Base-by-base conservation (phyloP, 2,113 vertebrate species). In the Phrynosoma blainvillii region DNA sequence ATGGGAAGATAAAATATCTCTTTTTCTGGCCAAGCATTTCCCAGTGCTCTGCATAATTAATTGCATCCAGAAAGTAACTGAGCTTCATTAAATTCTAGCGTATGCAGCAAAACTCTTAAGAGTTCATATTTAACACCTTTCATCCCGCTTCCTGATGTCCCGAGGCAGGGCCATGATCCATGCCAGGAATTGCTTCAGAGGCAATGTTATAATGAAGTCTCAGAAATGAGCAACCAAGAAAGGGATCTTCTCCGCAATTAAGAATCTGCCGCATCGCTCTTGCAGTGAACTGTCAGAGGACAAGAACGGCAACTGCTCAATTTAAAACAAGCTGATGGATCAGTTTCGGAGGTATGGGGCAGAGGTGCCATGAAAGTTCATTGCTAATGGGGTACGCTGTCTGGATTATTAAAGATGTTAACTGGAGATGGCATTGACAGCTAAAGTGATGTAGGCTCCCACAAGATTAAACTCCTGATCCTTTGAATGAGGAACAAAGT, bases 71-170 rank as follows among this genome's bases (percentile, higher is more conserved):
- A 89, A 86, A 75, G 71, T 52, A 54, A 66, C 70, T 21, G 18
- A 8, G 21, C 82, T 78, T 83, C 78, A 83, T 86, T 86, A 89
- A 71, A 78, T 77, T 18, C 52, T 70, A 4, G 82, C 2, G 36
- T 7, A 21, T 54, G n/a, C 0, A 12, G 14, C 47, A 25, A 20
- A 47, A n/a, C 40, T 78, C 62, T 81, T 56, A 18, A 40, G 1
- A 21, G 25, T 5, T 62, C 40, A 5, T 11, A 1, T 59, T 42
- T 18, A 18, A 25, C 20, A 40, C n/a, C 13, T 47, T 56, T 78
- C 27, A 11, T 47, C 52, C 42, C 3, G 1, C 9, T 78, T 52
- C 62, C 71, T 12, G n/a, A 47, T 42, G 42, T 77, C 59, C 47
- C 59, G 40, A 27, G 52, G 20, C 47, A 8, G 32, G 40, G 62